Percentiles rank a stretch among this genome's conserved stretches.
These are phyloP conservation scores for Myotis planiceps DNA, from an alignment of 2,797 vertebrate genomes.

Conservation along the genomic window DNA sequence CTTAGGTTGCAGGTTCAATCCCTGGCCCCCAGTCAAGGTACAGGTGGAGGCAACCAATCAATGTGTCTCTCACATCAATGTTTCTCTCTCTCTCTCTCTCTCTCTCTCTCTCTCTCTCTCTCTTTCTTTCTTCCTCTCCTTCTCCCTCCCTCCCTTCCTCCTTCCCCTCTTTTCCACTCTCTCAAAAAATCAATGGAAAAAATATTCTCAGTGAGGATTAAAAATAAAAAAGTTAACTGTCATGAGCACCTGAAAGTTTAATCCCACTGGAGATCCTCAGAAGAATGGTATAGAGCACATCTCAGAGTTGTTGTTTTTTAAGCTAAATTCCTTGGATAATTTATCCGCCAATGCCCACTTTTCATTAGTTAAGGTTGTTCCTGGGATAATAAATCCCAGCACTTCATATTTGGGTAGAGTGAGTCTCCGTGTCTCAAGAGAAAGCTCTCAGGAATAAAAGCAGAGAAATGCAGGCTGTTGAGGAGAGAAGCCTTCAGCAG, in stretches of 20 bases:
- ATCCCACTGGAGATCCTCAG: not conserved
- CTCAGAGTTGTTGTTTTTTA: not conserved
- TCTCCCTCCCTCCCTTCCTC: no score
- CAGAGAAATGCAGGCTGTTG: not conserved
- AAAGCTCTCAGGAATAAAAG: not conserved
- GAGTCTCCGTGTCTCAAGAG: rapidly evolving
- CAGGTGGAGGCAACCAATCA: no score
- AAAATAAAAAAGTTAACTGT: not conserved
- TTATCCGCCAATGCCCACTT: not conserved
- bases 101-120: no score
- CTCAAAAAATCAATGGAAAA: no score
- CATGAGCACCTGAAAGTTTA: not conserved
- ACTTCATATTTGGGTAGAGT: not conserved
- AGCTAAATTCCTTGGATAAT: not conserved
- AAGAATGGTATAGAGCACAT: not conserved
- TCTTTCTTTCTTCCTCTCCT: no score
- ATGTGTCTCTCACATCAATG: no score
- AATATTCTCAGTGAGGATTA: no score
- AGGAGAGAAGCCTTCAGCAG: not conserved
- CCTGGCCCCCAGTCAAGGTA: no score
- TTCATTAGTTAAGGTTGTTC: not conserved
- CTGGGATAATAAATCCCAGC: not conserved
- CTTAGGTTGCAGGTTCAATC: no score
- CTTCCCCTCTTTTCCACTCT: no score
- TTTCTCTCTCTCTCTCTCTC: no score